These are phyloP conservation scores for Lytechinus pictus DNA, from an alignment of 35 echinoderm and acorn worm genomes.

Conservation along the genomic window DNA sequence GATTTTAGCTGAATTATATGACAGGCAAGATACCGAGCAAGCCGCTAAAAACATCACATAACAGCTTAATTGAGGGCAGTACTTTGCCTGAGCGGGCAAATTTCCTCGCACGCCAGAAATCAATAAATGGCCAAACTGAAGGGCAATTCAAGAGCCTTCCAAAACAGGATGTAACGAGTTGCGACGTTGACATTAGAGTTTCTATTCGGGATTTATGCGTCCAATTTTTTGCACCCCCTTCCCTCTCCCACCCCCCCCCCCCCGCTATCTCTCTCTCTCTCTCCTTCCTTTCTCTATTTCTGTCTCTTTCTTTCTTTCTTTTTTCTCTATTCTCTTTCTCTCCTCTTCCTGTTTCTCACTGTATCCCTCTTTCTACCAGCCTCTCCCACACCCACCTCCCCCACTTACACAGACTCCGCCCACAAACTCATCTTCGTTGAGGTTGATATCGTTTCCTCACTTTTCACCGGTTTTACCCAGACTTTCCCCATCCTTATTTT, in stretches of 20 bases:
- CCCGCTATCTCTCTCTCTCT: background rate
- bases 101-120: slow-evolving; percentile 33
- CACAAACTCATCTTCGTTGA: no score
- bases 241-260: background rate
- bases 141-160: slow-evolving; percentile 7
- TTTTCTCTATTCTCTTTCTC: slow-evolving; percentile 40
- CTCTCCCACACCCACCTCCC: no score
- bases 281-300: slow-evolving; percentile 48
- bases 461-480: no score
- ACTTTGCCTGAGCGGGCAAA: slow-evolving; percentile 38
- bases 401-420: no score
- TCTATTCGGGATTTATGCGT: background rate
- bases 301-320: slow-evolving; percentile 45
- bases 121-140: slow-evolving; percentile 31
- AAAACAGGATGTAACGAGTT: slow-evolving; percentile 35
- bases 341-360: slow-evolving; percentile 23
- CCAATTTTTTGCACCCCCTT: background rate
- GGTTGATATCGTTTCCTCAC: no score
- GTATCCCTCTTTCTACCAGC: no score
- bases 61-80: slow-evolving; percentile 31
- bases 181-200: slow-evolving; percentile 46
- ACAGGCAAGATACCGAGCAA: background rate
- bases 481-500: slow-evolving; percentile 1
- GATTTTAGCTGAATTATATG: slow-evolving; percentile 39
- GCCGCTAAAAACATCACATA: slow-evolving; percentile 26